Evolutionary conservation across 35 echinoderm and acorn worm species (phyloP).

Genomic region (Holothuria glaberrima): DNA sequence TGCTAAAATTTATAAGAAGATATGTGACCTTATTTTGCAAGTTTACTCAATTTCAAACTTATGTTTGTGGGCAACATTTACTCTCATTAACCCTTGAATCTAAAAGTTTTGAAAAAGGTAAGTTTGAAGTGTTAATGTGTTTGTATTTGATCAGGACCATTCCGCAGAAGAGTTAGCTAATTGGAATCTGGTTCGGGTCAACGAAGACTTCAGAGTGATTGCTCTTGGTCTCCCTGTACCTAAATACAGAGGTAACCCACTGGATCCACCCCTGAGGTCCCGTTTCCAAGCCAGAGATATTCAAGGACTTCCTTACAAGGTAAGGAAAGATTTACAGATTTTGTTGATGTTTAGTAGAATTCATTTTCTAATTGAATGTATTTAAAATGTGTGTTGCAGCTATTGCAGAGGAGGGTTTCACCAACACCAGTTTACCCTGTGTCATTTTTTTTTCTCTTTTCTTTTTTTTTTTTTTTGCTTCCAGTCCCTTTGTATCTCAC

Average conservation of each 20-base stretch:
- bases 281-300: constrained; percentile 96
- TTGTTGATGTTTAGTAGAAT: not conserved
- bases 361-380: not conserved
- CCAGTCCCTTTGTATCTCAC: not conserved
- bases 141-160: constrained; percentile 76
- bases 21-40: too few species aligned
- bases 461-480: not conserved
- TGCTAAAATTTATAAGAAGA: too few species aligned
- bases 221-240: constrained; percentile 93
- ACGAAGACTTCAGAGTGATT: constrained; percentile 95
- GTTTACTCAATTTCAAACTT: too few species aligned
- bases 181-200: constrained; percentile 91
- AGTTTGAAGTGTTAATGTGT: too few species aligned
- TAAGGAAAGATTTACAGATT: constrained; percentile 20
- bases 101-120: too few species aligned
- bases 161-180: constrained; percentile 86
- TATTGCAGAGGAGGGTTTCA: not conserved
- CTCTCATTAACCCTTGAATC: too few species aligned
- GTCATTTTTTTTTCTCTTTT: not conserved
- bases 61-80: too few species aligned
- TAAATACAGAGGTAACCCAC: constrained; percentile 90
- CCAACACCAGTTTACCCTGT: not conserved
- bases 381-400: not conserved
- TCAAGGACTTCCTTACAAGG: constrained; percentile 89
- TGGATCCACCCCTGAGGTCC: constrained; percentile 93